phyloP scores from a whole-genome alignment of 1,140 invertebrate species.

The Pemphigus obesinymphae region DNA sequence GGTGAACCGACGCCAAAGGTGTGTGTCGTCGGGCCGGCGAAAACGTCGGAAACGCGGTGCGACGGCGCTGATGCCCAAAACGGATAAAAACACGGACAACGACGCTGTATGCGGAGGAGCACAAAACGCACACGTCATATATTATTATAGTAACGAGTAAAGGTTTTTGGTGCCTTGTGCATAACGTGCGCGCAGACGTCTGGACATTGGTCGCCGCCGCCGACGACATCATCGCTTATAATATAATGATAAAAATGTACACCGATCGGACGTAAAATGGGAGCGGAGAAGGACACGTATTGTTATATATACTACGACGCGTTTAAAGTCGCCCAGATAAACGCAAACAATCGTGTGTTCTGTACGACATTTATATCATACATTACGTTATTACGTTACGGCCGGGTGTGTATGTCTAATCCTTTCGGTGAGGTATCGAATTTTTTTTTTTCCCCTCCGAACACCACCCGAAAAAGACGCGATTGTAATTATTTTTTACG shows the following conservation, averaged over 20 bases:
- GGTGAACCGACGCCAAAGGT: conserved; percentile 12
- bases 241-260: background rate
- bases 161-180: conserved; percentile 13
- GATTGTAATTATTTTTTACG: no score
- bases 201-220: conserved; percentile 22
- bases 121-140: background rate
- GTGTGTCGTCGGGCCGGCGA: background rate
- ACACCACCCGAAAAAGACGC: no score
- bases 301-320: background rate
- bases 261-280: background rate
- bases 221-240: no score
- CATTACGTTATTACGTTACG: no score
- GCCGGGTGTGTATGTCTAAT: no score
- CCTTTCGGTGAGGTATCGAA: no score
- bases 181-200: conserved; percentile 38
- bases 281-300: background rate
- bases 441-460: no score
- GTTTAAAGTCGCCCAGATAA: background rate
- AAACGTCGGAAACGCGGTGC: conserved; percentile 6
- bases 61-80: conserved; percentile 6
- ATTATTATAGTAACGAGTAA: no score
- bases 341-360: background rate
- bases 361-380: no score
- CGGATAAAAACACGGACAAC: background rate
- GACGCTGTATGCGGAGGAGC: background rate